Evolutionary conservation across 2,113 vertebrate species (phyloP).

Genomic region (Megaceryle maxima): DNA sequence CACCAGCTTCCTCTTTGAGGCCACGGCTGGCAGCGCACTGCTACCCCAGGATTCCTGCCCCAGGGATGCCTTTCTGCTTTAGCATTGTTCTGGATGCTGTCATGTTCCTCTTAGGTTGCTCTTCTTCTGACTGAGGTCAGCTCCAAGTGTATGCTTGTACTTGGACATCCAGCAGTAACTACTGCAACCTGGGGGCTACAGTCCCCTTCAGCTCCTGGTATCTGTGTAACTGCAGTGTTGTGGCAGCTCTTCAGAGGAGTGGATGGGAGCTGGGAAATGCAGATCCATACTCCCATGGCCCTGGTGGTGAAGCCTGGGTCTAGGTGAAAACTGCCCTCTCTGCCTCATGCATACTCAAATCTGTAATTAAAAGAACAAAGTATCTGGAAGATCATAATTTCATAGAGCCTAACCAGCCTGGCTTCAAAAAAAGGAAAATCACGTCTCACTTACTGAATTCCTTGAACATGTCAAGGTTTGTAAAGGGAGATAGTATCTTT

Average conservation of each 20-base stretch:
- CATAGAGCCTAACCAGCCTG: not conserved
- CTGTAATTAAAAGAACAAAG: not conserved
- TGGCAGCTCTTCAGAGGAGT: not conserved
- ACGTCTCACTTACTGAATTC: constrained; percentile 20
- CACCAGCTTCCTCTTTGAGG: not conserved
- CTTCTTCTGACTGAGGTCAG: not conserved
- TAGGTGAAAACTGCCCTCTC: not conserved
- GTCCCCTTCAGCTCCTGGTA: not conserved
- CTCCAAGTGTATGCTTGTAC: not conserved
- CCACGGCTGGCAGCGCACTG: not conserved
- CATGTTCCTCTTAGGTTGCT: not conserved
- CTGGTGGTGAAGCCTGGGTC: not conserved
- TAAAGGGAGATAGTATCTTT: constrained; percentile 49
- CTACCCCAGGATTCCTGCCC: not conserved
- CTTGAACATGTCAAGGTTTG: constrained; percentile 50
- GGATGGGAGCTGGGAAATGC: not conserved
- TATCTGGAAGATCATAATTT: not conserved
- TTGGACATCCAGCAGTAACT: not conserved
- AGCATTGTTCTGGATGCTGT: not conserved
- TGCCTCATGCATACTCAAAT: not conserved
- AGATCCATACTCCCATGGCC: not conserved
- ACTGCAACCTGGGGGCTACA: not conserved
- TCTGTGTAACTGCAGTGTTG: not conserved
- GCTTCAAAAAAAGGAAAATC: constrained; percentile 51
- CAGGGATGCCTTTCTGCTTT: not conserved